Base-by-base conservation (phyloP, 2,888 invertebrate species). In the Corbicula japonica region DNA sequence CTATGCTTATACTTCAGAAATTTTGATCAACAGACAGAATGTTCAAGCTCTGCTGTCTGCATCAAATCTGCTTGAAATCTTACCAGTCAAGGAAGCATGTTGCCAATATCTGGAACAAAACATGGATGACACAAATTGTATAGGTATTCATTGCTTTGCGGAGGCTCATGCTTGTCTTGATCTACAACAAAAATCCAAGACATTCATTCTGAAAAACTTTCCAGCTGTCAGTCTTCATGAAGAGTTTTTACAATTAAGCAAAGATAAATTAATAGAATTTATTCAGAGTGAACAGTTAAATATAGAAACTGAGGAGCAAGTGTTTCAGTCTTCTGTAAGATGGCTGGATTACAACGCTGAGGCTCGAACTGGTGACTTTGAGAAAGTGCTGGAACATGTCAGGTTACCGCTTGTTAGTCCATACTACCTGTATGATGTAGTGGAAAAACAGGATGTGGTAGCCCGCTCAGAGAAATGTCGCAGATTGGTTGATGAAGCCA, bases 1-100 rank as follows among this genome's bases (percentile, higher is more conserved):
- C 93, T 98, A 98, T 94, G 97, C 98, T 95, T 98, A 98, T 93
- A 97, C 98, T 0, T 98, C 98, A 62, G 96, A 97, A 92, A 97
- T 98, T 74, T 95, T 96, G 78, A 96, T 98, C 72, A 97, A 97
- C 0, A 97, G 98, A 94, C 96, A 96, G 84, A 98, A 97, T 1
- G 98, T 98, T 8, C 98, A 98, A 92, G 97, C 97, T 88, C 94
- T 98, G 58, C 94, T 98, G 83, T 97, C 98, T 0, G 98, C 98
- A 44, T 98, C 98, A 18, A 97, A 97, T 61, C 98, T 98, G 97
- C 96, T 98, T 93, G 98, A 98, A 95, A 98, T 93, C 83, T 86
- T 87, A 41, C 90, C 92, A 68, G 90, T 92, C 50, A 87, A 91
- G 46, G 91, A 92, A 91, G 98, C 98, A 5, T 98, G 98, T 94